These are phyloP conservation scores for Seriola quinqueradiata DNA, from an alignment of 2,113 vertebrate genomes.

Conservation along the genomic window DNA sequence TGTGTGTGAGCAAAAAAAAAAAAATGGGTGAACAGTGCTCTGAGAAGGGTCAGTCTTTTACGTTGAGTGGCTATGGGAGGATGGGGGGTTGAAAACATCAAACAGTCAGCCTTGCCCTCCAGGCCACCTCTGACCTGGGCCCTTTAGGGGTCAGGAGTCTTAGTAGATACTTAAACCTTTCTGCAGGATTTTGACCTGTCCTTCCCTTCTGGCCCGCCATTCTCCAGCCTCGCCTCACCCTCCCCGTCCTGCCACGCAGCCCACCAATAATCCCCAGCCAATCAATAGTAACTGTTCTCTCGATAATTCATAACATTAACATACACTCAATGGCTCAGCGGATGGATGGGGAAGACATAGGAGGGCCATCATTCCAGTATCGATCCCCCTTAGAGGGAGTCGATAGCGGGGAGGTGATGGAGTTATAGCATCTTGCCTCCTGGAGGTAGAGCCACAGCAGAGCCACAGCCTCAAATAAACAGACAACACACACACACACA, in stretches of 20 bases:
- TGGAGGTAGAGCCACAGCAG: constrained; percentile 70
- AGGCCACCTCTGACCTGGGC: constrained; percentile 80
- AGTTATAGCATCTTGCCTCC: constrained; percentile 81
- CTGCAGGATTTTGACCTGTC: constrained; percentile 80
- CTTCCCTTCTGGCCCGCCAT: constrained; percentile 65
- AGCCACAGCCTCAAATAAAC: constrained; percentile 61
- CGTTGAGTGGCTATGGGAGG: constrained; percentile 10
- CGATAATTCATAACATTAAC: constrained; percentile 92
- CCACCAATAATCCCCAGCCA: constrained; percentile 85
- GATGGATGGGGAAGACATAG: constrained; percentile 88
- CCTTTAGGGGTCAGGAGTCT: constrained; percentile 78
- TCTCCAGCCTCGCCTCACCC: constrained; percentile 52
- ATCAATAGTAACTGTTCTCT: constrained; percentile 90
- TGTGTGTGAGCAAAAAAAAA: constrained; percentile 13
- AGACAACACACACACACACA: constrained; percentile 55
- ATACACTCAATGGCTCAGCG: constrained; percentile 86
- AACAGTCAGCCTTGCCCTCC: constrained; percentile 69
- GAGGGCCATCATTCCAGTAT: constrained; percentile 89
- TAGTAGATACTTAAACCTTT: constrained; percentile 82
- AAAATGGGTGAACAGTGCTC: constrained; percentile 10
- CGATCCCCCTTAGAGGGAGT: constrained; percentile 82
- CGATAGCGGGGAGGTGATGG: constrained; percentile 85
- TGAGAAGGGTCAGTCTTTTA: constrained; percentile 30
- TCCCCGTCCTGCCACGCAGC: constrained; percentile 60
- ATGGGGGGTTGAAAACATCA: constrained; percentile 47